These are phyloP conservation scores for Drosophila malerkotliana DNA, from an alignment of 1,140 invertebrate genomes.

Conservation along the genomic window DNA sequence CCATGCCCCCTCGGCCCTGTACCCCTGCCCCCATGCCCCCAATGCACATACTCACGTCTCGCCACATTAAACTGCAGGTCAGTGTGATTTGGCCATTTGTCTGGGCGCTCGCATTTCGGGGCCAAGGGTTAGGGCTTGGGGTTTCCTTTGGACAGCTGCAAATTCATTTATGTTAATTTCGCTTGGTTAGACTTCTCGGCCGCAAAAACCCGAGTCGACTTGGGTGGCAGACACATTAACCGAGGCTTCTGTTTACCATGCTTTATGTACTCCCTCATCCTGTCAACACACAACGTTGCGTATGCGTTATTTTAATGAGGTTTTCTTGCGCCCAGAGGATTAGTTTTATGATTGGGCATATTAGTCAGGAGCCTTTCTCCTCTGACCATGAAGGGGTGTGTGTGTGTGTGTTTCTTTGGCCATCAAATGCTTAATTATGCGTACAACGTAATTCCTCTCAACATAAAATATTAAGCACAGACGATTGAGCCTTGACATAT, in stretches of 20 bases:
- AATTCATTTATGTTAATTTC: slow-evolving; percentile 82
- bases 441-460: slow-evolving; percentile 15
- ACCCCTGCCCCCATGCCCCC: background rate
- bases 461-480: slow-evolving; percentile 31
- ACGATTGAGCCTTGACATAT: slow-evolving; percentile 7
- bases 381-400: background rate
- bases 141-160: slow-evolving; percentile 71
- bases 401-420: slow-evolving; percentile 1
- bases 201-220: slow-evolving; percentile 55
- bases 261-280: slow-evolving; percentile 43
- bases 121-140: slow-evolving; percentile 34
- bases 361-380: slow-evolving; percentile 43
- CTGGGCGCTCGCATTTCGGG: slow-evolving; percentile 30
- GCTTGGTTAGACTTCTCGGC: slow-evolving; percentile 68
- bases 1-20: background rate
- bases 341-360: slow-evolving; percentile 79
- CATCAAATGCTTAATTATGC: slow-evolving; percentile 65
- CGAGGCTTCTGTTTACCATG: slow-evolving; percentile 15
- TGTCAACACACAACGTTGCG: slow-evolving; percentile 69
- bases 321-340: slow-evolving; percentile 63
- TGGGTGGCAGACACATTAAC: slow-evolving; percentile 58
- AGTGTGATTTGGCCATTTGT: slow-evolving; percentile 79
- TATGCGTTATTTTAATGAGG: slow-evolving; percentile 79
- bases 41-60: slow-evolving; percentile 24
- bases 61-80: slow-evolving; percentile 69